phyloP scores from a whole-genome alignment of 1,140 invertebrate genomes.

The Euborellia annulipes region DNA sequence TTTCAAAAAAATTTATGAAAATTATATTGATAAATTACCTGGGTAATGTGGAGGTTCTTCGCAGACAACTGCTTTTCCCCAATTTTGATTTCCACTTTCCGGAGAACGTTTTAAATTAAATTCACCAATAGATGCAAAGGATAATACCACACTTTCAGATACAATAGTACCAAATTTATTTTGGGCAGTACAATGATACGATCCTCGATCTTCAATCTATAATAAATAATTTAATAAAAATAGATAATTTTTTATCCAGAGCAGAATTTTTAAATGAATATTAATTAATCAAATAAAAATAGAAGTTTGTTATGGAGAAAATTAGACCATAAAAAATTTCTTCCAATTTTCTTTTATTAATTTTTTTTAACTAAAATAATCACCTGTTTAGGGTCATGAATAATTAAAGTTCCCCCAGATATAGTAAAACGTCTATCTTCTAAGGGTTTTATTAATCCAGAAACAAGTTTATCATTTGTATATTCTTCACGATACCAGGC shows the following conservation, averaged over 20 bases:
- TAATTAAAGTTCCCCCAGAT: conserved; percentile 81
- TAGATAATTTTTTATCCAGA: too few species aligned
- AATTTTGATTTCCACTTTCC: conserved; percentile 74
- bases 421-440: conserved; percentile 59
- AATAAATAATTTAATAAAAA: conserved; percentile 17
- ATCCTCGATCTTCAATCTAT: conserved; percentile 56
- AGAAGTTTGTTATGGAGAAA: too few species aligned
- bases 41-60: conserved; percentile 86
- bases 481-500: conserved; percentile 84
- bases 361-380: too few species aligned
- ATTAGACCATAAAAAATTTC: too few species aligned
- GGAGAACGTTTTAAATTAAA: conserved; percentile 75
- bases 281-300: too few species aligned
- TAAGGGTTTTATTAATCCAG: conserved; percentile 59
- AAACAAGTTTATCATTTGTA: conserved; percentile 53
- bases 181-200: conserved; percentile 79
- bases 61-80: conserved; percentile 85
- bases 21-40: conserved; percentile 19
- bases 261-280: too few species aligned
- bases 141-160: conserved; percentile 71
- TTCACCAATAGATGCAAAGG: conserved; percentile 82
- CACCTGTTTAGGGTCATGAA: conserved; percentile 65
- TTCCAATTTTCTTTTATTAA: too few species aligned
- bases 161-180: conserved; percentile 81
- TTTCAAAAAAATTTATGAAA: neutral